Conservation (phyloP, 2,888 invertebrate species). For the Lacanobia wlatinum region DNA sequence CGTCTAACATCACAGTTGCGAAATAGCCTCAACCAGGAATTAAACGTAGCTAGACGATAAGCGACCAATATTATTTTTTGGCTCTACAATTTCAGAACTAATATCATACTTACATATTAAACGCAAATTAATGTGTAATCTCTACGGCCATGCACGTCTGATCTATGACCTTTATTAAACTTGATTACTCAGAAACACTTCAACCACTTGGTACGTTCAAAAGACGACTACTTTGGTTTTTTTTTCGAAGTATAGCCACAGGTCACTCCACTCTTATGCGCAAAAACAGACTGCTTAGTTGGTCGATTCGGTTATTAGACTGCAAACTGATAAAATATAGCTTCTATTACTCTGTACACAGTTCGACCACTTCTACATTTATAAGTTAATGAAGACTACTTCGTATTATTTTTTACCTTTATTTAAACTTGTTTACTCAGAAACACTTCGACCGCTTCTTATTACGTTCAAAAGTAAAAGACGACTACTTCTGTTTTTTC, state of each 20-base stretch:
- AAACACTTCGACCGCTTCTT: neutral
- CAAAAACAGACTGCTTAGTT: neutral
- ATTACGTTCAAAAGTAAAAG: neutral
- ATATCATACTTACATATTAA: slow-evolving; percentile 14
- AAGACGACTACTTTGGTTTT: neutral
- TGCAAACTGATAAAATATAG: too few relatives aligned
- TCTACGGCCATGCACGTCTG: slow-evolving; percentile 14
- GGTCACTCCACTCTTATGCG: too few relatives aligned
- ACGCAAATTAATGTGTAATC: slow-evolving; percentile 26
- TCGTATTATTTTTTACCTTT: too few relatives aligned
- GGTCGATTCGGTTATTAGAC: too few relatives aligned
- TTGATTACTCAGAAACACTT: slow-evolving; percentile 36
- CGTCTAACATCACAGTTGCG: neutral
- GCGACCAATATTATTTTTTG: slow-evolving; percentile 1
- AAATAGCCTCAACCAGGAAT: slow-evolving; percentile 16
- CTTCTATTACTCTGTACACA: too few relatives aligned
- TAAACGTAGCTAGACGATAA: slow-evolving; percentile 16
- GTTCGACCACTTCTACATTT: too few relatives aligned
- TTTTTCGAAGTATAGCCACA: neutral
- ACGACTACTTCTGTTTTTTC: neutral
- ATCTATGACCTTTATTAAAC: slow-evolving; percentile 41
- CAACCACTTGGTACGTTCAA: neutral
- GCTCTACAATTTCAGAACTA: slow-evolving; percentile 6
- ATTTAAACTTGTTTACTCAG: slow-evolving; percentile 35
- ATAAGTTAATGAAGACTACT: too few relatives aligned